Evolutionary conservation across 2,888 invertebrate species (phyloP), one percentile per base, ranked within the genome.

Genomic region (Eudemis profundana): DNA sequence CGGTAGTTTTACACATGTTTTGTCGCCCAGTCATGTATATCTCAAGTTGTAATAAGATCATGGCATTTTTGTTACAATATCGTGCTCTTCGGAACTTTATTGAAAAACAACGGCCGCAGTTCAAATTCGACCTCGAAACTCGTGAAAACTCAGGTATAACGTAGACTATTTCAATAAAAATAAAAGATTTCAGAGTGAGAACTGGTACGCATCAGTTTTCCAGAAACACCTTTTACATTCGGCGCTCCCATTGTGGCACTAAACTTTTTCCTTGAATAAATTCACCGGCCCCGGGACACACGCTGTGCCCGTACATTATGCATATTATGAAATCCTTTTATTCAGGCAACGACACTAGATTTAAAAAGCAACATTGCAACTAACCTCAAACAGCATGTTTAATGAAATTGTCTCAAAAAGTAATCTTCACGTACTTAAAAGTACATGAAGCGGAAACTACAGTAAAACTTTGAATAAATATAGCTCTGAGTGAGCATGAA

Each of bases 291-390:
- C 38, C 40, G 66, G 57, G 66, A 65, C 69, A 69, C 70, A 66
- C 68, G 70, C 68, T 61, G 68, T 36, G 66, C 54, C 42, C 63
- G 53, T 51, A 71, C 69, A 70, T 71, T 72, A 72, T 68, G 69
- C 63, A 69, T 59, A n/a, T n/a, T n/a, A 69, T 68, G 61, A 71
- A 66, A 69, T 72, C 68, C 71, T 74, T 72, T 72, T 72, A 73
- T 74, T 68, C 69, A 67, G 71, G 71, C 71, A 66, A 69, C 63
- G 67, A 71, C 68, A 69, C 67, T 68, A 72, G 70, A 72, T 74
- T 76, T 71, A 72, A 70, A 62, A 61, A 68, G 66, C 65, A 68
- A 68, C 65, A 72, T 65, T 71, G 70, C 70, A 68, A 72, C 71
- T 70, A 70, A 69, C 49, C 67, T 63, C 21, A 46, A 46, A 21